Evolutionary conservation across 2,797 vertebrate species (phyloP), one percentile per base, ranked within the genome.

Genomic region (Tenualosa thibaudeaui): DNA sequence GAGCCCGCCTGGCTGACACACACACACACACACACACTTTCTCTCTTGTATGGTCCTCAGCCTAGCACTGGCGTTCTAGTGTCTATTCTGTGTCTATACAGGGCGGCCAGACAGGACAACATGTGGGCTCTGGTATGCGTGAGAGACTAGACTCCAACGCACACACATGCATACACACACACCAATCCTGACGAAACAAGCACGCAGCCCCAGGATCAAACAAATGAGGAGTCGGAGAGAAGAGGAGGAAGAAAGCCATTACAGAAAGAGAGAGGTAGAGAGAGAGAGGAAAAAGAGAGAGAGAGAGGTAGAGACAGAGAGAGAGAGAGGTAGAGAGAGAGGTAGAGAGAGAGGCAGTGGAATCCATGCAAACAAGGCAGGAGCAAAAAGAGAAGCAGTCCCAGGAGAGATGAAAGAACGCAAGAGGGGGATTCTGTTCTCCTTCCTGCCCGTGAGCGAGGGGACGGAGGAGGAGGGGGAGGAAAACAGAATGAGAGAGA

Each of bases 181-280:
- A 85, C 86, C 86, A 85, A 86, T 86, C 68, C 82, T 68, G 62
- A 85, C 43, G 75, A 87, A 85, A 49, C 83, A 22, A 9, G 84
- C 81, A 84, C 19, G 31, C 31, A 71, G 26, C 37, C 68, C 82
- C 54, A 26, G 75, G 54, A 86, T 84, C 19, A n/a, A 56, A 86
- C 87, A 83, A 60, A 75, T 26, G 24, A 37, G 85, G 85, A 85
- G 0, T 9, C 46, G 50, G 13, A 83, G 84, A 89, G 22, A 10
- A 5, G 13, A 85, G 84, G 50, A 71, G 9, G 50, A 92, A 91
- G 90, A 89, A 90, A 90, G 19, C 87, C 40, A 58, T 84, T 51
- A 85, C 60, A 81, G 71, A 51, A 12, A 51, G 2, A 82, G 5
- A 22, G n/a, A 84, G 78, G 26, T 68, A 87, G 85, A 82, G 5